Conservation (phyloP, 2,888 invertebrate genomes). For the Mesorhabditis belari region DNA sequence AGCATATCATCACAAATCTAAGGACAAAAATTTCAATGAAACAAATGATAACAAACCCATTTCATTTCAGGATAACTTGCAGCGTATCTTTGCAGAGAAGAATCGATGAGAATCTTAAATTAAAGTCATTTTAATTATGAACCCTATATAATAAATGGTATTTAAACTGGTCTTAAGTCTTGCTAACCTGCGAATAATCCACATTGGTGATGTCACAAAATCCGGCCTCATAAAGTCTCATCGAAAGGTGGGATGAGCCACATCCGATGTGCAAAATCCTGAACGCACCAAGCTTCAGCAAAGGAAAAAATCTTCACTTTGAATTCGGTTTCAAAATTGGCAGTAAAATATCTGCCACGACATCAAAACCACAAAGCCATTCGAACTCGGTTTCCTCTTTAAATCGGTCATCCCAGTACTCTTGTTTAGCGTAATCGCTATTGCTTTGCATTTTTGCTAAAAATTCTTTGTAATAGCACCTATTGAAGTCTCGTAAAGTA, state of each 20-base stretch:
- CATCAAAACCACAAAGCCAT: slow-evolving; percentile 33
- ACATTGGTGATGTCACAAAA: slow-evolving; percentile 55
- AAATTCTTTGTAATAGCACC: no score
- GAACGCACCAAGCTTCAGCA: background rate
- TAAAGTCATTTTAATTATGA: background rate
- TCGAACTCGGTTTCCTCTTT: slow-evolving; percentile 33
- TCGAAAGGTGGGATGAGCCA: slow-evolving; percentile 56
- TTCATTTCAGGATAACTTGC: slow-evolving; percentile 50
- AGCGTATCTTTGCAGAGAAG: background rate
- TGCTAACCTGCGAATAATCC: slow-evolving; percentile 55
- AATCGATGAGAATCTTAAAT: slow-evolving; percentile 8
- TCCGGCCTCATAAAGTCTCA: slow-evolving; percentile 55
- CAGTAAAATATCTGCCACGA: slow-evolving; percentile 10
- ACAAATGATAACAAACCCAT: no score
- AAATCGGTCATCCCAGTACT: slow-evolving; percentile 40
- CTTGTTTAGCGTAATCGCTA: slow-evolving; percentile 27
- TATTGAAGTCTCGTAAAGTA: no score
- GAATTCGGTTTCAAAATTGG: background rate
- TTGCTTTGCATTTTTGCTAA: slow-evolving; percentile 34
- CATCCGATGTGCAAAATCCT: slow-evolving; percentile 54
- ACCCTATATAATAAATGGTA: background rate
- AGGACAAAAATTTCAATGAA: no score
- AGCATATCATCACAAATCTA: slow-evolving; percentile 55
- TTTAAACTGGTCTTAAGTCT: slow-evolving; percentile 49
- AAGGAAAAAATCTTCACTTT: background rate